These are phyloP conservation scores for Ageneiosus marmoratus DNA, from an alignment of 2,113 vertebrate genomes.

Conservation along the genomic window DNA sequence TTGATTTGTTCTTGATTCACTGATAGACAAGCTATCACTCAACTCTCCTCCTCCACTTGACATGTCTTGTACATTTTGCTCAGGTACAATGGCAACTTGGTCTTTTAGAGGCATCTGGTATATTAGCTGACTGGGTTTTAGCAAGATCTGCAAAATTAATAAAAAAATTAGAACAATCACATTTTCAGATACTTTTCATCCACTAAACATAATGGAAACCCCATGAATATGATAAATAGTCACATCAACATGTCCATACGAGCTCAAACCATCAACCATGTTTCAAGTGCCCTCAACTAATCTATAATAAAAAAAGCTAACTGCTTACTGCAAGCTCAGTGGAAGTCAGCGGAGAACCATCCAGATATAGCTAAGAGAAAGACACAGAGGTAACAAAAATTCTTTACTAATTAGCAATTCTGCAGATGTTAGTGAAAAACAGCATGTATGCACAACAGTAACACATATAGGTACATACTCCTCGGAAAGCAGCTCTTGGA, in stretches of 20 bases:
- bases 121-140: conserved; percentile 65
- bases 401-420: background rate
- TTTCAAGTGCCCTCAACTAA: background rate
- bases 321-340: conserved; percentile 83
- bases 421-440: background rate
- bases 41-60: conserved; percentile 83
- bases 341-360: conserved; percentile 77
- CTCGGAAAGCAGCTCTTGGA: conserved; percentile 72
- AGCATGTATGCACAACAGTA: background rate
- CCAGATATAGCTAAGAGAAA: conserved; percentile 81
- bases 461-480: conserved; percentile 54
- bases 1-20: conserved; percentile 61
- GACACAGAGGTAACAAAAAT: background rate
- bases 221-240: background rate
- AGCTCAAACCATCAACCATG: background rate
- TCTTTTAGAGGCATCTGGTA: conserved; percentile 57
- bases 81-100: conserved; percentile 57
- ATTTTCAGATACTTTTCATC: background rate
- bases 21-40: conserved; percentile 81
- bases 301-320: background rate
- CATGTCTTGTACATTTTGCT: conserved; percentile 72
- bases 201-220: background rate
- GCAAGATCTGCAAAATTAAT: conserved; percentile 69
- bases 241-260: background rate
- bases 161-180: background rate